phyloP scores from a whole-genome alignment of 2,888 invertebrate genomes.

The Drosophila nigritarsus region DNA sequence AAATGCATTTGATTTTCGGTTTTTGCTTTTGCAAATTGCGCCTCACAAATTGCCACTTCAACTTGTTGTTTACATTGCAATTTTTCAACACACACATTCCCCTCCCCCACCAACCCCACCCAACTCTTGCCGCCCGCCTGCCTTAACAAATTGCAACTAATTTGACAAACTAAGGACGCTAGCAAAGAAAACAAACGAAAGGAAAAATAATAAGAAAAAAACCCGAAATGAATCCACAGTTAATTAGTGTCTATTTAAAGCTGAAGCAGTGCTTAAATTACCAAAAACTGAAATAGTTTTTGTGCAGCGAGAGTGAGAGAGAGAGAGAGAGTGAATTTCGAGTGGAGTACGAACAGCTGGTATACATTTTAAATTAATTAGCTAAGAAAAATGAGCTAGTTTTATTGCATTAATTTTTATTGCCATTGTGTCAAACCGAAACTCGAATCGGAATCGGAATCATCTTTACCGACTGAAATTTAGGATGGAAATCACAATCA shows the following conservation, averaged over 20 bases:
- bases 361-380: neutral
- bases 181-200: neutral
- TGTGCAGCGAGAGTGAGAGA: neutral
- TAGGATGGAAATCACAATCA: neutral
- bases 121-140: no score
- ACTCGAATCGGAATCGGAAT: neutral
- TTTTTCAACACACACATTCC: conserved; percentile 57
- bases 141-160: conserved; percentile 74
- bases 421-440: neutral
- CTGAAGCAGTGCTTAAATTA: neutral
- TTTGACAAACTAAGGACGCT: conserved; percentile 49
- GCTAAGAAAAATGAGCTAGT: neutral
- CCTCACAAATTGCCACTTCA: conserved; percentile 62
- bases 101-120: neutral
- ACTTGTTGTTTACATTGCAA: conserved; percentile 69
- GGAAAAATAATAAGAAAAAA: neutral
- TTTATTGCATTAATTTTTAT: neutral
- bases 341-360: neutral
- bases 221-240: conserved; percentile 13
- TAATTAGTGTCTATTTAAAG: conserved; percentile 7
- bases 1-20: conserved; percentile 63
- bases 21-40: conserved; percentile 36
- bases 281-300: conserved; percentile 2
- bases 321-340: neutral
- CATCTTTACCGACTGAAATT: neutral